A percentile compares a stretch with the other conserved stretches of the same genome.
Conservation (phyloP, 2,888 invertebrate species). For the Tyria jacobaeae region DNA sequence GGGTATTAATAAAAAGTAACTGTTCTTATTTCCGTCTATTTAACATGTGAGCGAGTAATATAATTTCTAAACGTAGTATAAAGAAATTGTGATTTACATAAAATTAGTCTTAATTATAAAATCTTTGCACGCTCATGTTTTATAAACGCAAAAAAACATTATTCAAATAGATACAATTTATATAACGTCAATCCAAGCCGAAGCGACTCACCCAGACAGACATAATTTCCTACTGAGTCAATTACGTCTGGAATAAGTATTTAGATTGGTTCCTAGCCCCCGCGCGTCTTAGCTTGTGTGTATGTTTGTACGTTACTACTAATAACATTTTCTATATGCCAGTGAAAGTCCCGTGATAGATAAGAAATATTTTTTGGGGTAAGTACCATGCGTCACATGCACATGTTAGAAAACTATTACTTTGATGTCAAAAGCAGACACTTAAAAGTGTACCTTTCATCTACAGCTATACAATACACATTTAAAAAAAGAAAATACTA, state of each 20-base stretch:
- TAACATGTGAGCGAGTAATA: constrained; percentile 21
- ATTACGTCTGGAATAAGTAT: constrained; percentile 35
- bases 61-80: constrained; percentile 23
- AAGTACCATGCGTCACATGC: too few relatives aligned
- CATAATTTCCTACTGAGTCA: constrained; percentile 64
- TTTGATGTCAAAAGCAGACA: too few relatives aligned
- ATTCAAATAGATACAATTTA: constrained; percentile 54
- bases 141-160: constrained; percentile 30
- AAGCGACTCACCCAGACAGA: constrained; percentile 53
- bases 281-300: too few relatives aligned
- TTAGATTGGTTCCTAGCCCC: too few relatives aligned
- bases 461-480: too few relatives aligned
- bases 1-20: constrained; percentile 19
- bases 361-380: too few relatives aligned
- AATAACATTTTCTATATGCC: too few relatives aligned
- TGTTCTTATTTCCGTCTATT: constrained; percentile 21
- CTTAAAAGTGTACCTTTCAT: too few relatives aligned
- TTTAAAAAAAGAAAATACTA: neutral
- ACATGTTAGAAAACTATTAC: too few relatives aligned
- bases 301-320: too few relatives aligned
- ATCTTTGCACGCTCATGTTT: constrained; percentile 34
- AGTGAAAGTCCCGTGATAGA: too few relatives aligned
- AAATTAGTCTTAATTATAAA: constrained; percentile 37
- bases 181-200: constrained; percentile 61
- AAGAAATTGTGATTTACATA: constrained; percentile 29